Evolutionary conservation across 92 coral and sea anemone genomes (phyloP).

Genomic region (Isaurus tuberculatus): DNA sequence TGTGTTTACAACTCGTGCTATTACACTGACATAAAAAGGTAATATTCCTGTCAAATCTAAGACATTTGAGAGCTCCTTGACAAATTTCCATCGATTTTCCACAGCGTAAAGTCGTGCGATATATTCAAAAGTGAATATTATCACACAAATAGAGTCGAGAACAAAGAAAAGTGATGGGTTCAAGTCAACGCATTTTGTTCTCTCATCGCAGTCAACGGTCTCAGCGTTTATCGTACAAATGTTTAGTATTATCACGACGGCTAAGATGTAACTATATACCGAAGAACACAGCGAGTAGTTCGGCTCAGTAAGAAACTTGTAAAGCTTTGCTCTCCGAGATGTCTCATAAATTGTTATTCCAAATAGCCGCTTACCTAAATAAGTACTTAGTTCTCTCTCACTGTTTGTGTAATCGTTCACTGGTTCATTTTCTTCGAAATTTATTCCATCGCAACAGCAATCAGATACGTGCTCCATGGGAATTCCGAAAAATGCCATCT

Average conservation of each 20-base stretch:
- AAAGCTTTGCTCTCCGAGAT: conserved; percentile 60
- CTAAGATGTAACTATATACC: conserved; percentile 70
- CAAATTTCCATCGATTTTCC: conserved; percentile 68
- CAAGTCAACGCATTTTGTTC: conserved; percentile 53
- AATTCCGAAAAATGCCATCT: conserved; percentile 78
- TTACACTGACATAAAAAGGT: conserved; percentile 77
- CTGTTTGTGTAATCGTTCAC: conserved; percentile 32
- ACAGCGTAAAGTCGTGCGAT: conserved; percentile 74
- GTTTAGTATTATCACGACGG: conserved; percentile 75
- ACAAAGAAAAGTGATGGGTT: conserved; percentile 52
- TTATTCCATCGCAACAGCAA: conserved; percentile 83
- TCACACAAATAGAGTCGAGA: conserved; percentile 83
- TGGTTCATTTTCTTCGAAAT: conserved; percentile 61
- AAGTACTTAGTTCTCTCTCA: conserved; percentile 21
- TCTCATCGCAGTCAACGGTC: conserved; percentile 64
- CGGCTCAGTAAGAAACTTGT: conserved; percentile 75
- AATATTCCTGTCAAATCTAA: conserved; percentile 79
- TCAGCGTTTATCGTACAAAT: conserved; percentile 80
- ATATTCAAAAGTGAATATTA: conserved; percentile 78
- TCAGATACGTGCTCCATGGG: conserved; percentile 73
- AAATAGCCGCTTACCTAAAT: neutral
- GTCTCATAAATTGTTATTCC: conserved; percentile 29
- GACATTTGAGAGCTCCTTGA: conserved; percentile 67
- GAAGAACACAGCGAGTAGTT: conserved; percentile 70
- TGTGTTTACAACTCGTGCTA: conserved; percentile 54